A percentile compares a stretch with the other conserved stretches of the same genome.
These are phyloP conservation scores for Crotalus horridus DNA, from an alignment of 2,113 vertebrate species.

Conservation along the genomic window DNA sequence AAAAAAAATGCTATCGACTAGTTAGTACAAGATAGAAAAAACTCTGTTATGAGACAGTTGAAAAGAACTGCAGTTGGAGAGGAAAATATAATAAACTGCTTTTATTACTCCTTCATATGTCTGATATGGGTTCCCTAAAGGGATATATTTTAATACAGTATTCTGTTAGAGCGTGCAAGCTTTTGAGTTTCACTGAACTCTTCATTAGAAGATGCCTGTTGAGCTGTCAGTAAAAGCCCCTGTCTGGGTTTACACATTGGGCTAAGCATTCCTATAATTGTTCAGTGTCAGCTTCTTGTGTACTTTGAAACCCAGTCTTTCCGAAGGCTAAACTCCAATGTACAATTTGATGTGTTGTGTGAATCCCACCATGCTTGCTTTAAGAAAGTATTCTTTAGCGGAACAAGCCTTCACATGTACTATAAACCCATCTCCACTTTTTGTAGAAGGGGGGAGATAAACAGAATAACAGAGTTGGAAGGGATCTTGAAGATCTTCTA, in stretches of 20 bases:
- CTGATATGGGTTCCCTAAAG: no score
- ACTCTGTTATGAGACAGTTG: not conserved
- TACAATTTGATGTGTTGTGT: not conserved
- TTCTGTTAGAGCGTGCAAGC: not conserved
- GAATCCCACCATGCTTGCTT: not conserved
- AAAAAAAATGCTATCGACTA: not conserved
- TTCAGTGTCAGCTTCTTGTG: not conserved
- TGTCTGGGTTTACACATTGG: not conserved
- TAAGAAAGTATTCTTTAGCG: not conserved
- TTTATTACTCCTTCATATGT: not conserved
- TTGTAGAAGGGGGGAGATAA: not conserved
- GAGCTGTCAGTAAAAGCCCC: not conserved
- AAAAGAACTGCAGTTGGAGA: not conserved
- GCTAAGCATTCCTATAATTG: not conserved
- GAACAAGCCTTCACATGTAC: not conserved
- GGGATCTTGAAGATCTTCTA: not conserved
- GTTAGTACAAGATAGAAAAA: not conserved
- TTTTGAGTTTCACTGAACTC: not conserved
- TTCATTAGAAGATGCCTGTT: not conserved
- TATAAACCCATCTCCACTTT: not conserved
- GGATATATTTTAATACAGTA: not conserved
- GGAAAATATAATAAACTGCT: not conserved
- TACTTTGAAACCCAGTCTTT: not conserved
- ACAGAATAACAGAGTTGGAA: not conserved
- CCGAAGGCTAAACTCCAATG: not conserved